Evolutionary conservation across 2,888 invertebrate species (phyloP).

Genomic region (Drosophila eohydei): DNA sequence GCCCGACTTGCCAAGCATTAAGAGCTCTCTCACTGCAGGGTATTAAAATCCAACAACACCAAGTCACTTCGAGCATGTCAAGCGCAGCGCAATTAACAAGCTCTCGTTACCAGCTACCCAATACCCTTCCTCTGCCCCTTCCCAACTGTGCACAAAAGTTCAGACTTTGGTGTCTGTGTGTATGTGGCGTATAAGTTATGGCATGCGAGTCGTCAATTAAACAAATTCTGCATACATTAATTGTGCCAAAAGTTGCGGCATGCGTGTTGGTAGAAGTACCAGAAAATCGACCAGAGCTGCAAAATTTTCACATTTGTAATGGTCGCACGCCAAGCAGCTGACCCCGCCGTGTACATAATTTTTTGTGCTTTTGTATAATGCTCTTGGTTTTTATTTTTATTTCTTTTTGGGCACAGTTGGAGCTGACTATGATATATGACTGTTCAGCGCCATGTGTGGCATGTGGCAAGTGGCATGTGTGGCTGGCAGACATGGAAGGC

Average conservation of each 20-base stretch:
- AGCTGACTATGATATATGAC: conserved; percentile 78
- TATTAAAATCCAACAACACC: conserved; percentile 19
- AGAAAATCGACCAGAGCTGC: conserved; percentile 41
- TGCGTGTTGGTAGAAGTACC: conserved; percentile 41
- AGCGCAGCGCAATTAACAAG: conserved; percentile 56
- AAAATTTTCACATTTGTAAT: conserved; percentile 58
- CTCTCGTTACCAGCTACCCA: conserved; percentile 24
- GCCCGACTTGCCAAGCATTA: background rate
- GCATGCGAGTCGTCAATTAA: conserved; percentile 78
- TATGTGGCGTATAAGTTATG: conserved; percentile 53
- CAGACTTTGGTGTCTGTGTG: background rate
- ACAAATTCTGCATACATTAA: conserved; percentile 78
- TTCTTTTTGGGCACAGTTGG: conserved; percentile 52
- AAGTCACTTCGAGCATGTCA: conserved; percentile 16
- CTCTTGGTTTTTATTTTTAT: background rate
- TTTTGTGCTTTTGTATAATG: conserved; percentile 21
- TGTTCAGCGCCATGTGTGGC: conserved; percentile 42
- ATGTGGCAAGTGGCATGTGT: conserved; percentile 20
- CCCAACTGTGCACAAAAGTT: background rate
- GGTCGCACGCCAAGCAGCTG: conserved; percentile 43
- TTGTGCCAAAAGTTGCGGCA: conserved; percentile 68
- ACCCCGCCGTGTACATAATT: conserved; percentile 63
- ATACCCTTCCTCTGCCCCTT: background rate
- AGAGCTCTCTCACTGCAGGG: conserved; percentile 2
- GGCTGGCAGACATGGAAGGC: background rate